Evolutionary conservation across 2,797 vertebrate genomes (phyloP).

Genomic region (Chromobotia macracanthus): DNA sequence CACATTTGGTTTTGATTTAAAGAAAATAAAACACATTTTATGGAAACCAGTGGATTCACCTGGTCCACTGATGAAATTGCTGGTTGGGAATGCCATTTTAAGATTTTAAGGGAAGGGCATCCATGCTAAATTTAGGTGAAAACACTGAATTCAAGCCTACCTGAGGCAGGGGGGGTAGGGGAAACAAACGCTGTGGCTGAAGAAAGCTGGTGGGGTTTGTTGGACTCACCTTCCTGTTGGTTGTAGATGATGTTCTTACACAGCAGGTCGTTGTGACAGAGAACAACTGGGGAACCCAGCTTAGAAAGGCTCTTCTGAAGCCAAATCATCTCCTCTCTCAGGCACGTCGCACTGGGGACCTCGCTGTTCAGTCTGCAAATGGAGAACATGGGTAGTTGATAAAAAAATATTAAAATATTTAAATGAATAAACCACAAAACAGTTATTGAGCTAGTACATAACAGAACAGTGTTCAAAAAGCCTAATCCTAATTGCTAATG

Average conservation of each 20-base stretch:
- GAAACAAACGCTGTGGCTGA: conserved; percentile 18
- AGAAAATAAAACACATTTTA: conserved; percentile 22
- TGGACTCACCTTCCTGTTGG: conserved; percentile 87
- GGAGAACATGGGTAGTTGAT: neutral
- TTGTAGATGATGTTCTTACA: conserved; percentile 99
- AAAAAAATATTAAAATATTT: neutral
- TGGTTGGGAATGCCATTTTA: neutral
- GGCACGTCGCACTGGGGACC: conserved; percentile 83
- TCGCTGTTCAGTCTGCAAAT: conserved; percentile 84
- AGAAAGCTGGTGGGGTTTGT: neutral
- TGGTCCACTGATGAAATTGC: conserved; percentile 4
- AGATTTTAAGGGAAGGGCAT: neutral
- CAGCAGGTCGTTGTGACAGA: conserved; percentile 98
- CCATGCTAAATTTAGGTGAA: conserved; percentile 32
- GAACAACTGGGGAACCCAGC: conserved; percentile 94
- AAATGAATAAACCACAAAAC: too few species aligned
- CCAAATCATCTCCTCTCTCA: conserved; percentile 93
- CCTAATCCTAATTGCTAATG: too few species aligned
- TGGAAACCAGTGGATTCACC: conserved; percentile 10
- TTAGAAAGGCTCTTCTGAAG: conserved; percentile 90
- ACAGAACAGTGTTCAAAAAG: too few species aligned
- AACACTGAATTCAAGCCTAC: conserved; percentile 58
- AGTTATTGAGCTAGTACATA: too few species aligned
- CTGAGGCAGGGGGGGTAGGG: conserved; percentile 48
- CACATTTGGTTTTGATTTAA: conserved; percentile 47